Percentiles rank a stretch among this genome's conserved stretches.
phyloP scores from a whole-genome alignment of 2,888 invertebrate genomes.

The Oscheius sp. region DNA sequence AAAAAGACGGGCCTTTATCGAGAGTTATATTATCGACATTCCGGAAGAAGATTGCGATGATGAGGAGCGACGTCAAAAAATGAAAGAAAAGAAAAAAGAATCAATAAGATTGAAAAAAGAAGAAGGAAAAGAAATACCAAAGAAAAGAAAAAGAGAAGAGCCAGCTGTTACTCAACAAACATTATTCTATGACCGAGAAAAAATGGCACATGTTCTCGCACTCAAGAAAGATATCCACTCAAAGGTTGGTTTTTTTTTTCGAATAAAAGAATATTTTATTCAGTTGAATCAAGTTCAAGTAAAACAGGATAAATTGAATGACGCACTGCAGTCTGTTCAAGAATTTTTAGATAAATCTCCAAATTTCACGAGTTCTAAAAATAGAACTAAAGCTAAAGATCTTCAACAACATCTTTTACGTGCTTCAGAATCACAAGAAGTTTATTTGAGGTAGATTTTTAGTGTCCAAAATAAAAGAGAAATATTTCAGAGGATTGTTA shows the following conservation, averaged over 20 bases:
- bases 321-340: constrained; percentile 48
- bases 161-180: not conserved
- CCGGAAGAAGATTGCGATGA: constrained; percentile 2
- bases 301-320: constrained; percentile 56
- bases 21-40: not conserved
- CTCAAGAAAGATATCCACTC: not conserved
- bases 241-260: not conserved
- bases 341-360: constrained; percentile 41
- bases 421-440: constrained; percentile 35
- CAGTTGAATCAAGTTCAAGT: constrained; percentile 19
- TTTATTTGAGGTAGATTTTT: constrained; percentile 38
- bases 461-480: not conserved
- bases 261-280: not conserved
- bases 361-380: constrained; percentile 29
- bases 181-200: not conserved
- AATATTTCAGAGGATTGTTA: constrained; percentile 38
- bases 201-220: not conserved
- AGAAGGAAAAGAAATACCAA: constrained; percentile 21
- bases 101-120: constrained; percentile 23
- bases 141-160: not conserved
- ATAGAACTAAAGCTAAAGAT: constrained; percentile 42
- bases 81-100: constrained; percentile 15
- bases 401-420: constrained; percentile 34
- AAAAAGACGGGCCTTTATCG: not conserved
- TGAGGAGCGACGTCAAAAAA: constrained; percentile 24